phyloP scores from a whole-genome alignment of 2,888 invertebrate species.

The Neoaliturus tenellus region DNA sequence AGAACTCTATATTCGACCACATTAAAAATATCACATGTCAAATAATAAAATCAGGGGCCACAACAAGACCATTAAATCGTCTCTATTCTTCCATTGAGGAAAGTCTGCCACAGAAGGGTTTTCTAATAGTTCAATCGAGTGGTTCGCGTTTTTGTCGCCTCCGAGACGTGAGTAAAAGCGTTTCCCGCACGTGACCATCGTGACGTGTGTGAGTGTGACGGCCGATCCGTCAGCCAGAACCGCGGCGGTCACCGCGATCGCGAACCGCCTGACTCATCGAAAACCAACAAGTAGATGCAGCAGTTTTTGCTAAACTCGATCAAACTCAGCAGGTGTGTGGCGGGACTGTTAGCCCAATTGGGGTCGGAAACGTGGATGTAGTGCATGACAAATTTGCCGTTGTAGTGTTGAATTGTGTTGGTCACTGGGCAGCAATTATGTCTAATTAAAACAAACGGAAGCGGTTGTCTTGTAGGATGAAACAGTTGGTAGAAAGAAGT shows the following conservation, averaged over 20 bases:
- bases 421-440: background rate
- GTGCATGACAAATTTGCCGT: conserved; percentile 1
- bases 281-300: background rate
- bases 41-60: no score
- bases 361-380: conserved; percentile 25
- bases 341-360: background rate
- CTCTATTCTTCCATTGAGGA: no score
- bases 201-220: background rate
- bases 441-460: conserved; percentile 18
- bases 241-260: background rate
- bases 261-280: background rate
- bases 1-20: no score
- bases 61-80: no score
- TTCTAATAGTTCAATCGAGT: background rate
- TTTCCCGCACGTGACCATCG: background rate
- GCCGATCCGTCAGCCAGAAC: background rate
- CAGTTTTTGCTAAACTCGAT: conserved; percentile 1
- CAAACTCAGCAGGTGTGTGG: background rate
- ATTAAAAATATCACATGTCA: no score
- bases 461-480: no score
- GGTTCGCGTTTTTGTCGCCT: background rate
- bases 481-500: no score
- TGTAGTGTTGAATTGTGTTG: background rate
- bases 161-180: background rate
- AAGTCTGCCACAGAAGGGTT: background rate